Base-by-base conservation (phyloP, 2,113 vertebrate genomes). In the Mastomys natalensis region DNA sequence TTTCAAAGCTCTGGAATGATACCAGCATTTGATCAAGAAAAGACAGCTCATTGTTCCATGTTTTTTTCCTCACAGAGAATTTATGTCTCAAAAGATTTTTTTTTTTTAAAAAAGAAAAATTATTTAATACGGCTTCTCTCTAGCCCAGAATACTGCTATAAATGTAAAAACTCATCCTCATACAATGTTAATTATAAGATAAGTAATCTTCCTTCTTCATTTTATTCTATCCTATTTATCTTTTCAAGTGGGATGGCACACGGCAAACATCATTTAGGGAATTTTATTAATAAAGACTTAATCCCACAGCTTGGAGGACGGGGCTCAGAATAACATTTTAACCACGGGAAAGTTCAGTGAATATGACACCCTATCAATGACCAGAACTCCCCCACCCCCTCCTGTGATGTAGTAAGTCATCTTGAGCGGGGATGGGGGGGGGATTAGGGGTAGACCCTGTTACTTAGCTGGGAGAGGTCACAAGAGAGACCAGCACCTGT, bases 261-360 rank as follows among this genome's bases (percentile, higher is more conserved):
- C 10, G 94, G 92, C 87, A 98, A 97, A 97, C 84, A 94, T 16
- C 86, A 95, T 96, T 95, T 96, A 45, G 89, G 94, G 74, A 93
- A 62, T 97, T 97, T 97, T 96, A 95, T 94, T 97, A 97, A 95
- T 94, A 97, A 95, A 95, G 53, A 22, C 70, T 70, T 97, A 97
- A 95, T 96, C 91, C 86, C 91, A 62, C 17, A 31, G 53, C 84
- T 96, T 94, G 80, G 88, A 93, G 80, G 80, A 93, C 87, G 90
- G 45, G 87, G 95, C 91, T 96, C 78, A 87, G 93, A 96, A 97
- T 89, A 93, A 96, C 76, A 91, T 96, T 96, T 95, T 93, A 94
- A 94, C 94, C 81, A 48, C 11, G 73, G 40, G 4, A 60, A 85
- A 88, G 91, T 87, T 93, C 78, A 34, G 12, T 31, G 89, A 78